These are phyloP conservation scores for Iguana delicatissima DNA, from an alignment of 2,797 vertebrate genomes.

Conservation along the genomic window DNA sequence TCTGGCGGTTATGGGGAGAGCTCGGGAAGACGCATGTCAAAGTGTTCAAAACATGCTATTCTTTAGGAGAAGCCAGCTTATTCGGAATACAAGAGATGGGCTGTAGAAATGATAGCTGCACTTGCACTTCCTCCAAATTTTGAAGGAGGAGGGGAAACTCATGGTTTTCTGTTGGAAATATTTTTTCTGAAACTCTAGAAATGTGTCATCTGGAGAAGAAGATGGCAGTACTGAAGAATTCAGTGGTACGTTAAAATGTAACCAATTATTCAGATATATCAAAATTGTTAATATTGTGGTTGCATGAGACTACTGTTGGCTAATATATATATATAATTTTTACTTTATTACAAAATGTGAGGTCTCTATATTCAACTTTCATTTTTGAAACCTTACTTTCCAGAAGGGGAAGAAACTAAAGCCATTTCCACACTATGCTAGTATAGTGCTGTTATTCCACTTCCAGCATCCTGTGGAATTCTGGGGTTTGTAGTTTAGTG, in stretches of 20 bases:
- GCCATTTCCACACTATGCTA: too few species aligned
- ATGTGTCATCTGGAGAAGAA: background rate
- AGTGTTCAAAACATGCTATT: background rate
- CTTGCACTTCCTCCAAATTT: conserved; percentile 16
- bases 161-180: background rate
- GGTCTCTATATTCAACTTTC: background rate
- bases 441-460: too few species aligned
- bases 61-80: background rate
- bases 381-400: background rate
- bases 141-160: accelerated
- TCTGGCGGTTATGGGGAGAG: conserved; percentile 21
- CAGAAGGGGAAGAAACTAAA: background rate
- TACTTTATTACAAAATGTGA: background rate
- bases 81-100: background rate
- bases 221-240: background rate
- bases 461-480: too few species aligned
- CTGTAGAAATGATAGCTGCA: accelerated
- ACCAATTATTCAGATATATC: background rate
- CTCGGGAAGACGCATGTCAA: conserved; percentile 26
- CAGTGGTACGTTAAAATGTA: background rate
- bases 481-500: too few species aligned
- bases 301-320: background rate
- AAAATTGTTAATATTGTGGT: background rate
- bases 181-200: conserved; percentile 20
- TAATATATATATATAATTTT: background rate